Evolutionary conservation across 2,113 vertebrate genomes (phyloP).

Genomic region (Zonotrichia leucophrys): DNA sequence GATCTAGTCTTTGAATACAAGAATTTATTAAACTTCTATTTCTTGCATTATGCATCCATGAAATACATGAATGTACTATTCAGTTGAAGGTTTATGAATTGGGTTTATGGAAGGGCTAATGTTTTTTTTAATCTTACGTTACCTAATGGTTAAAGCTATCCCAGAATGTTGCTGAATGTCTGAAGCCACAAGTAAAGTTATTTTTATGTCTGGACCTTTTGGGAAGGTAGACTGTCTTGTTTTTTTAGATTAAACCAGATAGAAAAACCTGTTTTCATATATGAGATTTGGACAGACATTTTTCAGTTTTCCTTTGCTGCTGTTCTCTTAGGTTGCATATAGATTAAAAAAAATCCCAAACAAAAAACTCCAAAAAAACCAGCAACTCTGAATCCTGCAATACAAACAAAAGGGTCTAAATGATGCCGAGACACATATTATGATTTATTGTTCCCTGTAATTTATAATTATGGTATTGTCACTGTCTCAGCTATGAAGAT

Average conservation of each 20-base stretch:
- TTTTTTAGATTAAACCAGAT: background rate
- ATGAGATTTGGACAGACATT: background rate
- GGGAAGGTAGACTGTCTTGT: background rate
- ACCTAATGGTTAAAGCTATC: background rate
- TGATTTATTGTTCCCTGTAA: background rate
- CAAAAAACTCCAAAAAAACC: background rate
- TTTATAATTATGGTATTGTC: background rate
- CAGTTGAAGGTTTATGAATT: background rate
- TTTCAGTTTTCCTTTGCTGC: background rate
- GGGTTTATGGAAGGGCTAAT: background rate
- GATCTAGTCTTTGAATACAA: background rate
- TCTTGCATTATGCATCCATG: background rate
- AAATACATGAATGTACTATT: background rate
- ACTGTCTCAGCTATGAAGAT: background rate
- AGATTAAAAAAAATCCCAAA: background rate
- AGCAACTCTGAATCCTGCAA: background rate
- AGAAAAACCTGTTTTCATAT: constrained; percentile 9
- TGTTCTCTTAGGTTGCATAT: background rate
- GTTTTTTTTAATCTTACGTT: background rate
- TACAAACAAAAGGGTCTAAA: background rate
- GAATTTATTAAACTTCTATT: background rate
- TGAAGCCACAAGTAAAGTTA: background rate
- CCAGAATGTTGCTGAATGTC: background rate
- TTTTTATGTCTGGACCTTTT: background rate
- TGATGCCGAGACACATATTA: background rate